Percentiles rank a stretch among this genome's conserved stretches.
phyloP scores from a whole-genome alignment of 1,140 invertebrate species.

The Megalopta genalis region DNA sequence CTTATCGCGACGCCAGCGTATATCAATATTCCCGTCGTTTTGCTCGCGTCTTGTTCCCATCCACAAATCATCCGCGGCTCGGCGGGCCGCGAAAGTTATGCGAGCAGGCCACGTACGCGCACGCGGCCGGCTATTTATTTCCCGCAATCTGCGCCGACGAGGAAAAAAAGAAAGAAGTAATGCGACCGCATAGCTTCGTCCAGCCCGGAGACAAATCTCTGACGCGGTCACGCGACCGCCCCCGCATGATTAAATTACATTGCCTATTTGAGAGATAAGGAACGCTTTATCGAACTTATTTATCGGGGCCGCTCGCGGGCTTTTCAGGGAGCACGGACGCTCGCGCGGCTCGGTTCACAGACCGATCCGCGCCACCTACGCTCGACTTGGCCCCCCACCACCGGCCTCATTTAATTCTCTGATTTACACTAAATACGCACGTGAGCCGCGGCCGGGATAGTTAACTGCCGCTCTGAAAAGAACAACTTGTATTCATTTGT shows the following conservation, averaged over 20 bases:
- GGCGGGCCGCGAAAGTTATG: slow-evolving; percentile 55
- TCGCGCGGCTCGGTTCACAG: background rate
- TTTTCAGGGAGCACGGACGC: slow-evolving; percentile 3
- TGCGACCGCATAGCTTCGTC: slow-evolving; percentile 30
- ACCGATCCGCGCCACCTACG: background rate
- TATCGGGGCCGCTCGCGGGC: slow-evolving; percentile 29
- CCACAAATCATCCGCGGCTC: slow-evolving; percentile 53
- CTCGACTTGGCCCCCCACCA: background rate
- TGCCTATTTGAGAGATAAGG: slow-evolving; percentile 63
- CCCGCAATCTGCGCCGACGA: slow-evolving; percentile 53
- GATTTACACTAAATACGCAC: slow-evolving; percentile 55
- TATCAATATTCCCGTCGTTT: slow-evolving; percentile 51
- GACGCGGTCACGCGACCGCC: slow-evolving; percentile 60
- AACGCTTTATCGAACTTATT: slow-evolving; percentile 57
- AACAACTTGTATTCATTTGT: slow-evolving; percentile 36
- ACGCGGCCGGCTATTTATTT: slow-evolving; percentile 53
- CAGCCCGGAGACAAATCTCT: slow-evolving; percentile 51
- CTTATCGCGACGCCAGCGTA: slow-evolving; percentile 26
- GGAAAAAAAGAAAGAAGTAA: slow-evolving; percentile 54
- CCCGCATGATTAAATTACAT: slow-evolving; percentile 62
- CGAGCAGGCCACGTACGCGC: slow-evolving; percentile 41
- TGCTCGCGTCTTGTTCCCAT: slow-evolving; percentile 47
- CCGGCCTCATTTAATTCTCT: slow-evolving; percentile 14
- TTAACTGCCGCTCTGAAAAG: slow-evolving; percentile 32
- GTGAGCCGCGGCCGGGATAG: slow-evolving; percentile 12